Evolutionary conservation across 2,888 invertebrate species (phyloP).

Genomic region (Liposcelis brunnea): DNA sequence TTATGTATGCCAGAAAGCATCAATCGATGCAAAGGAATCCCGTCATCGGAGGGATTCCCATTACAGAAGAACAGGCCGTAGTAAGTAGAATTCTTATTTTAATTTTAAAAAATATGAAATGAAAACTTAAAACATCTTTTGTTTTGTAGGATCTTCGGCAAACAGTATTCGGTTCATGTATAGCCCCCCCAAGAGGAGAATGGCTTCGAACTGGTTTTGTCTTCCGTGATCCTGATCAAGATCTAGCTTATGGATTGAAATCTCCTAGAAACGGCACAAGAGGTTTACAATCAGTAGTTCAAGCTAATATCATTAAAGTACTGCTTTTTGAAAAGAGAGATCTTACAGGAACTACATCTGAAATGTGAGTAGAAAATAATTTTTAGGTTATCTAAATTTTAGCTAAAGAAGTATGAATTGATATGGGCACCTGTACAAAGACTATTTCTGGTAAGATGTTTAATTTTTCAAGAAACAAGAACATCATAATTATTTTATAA

Average conservation of each 20-base stretch:
- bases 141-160: constrained; percentile 38
- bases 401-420: not conserved
- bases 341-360: constrained; percentile 19
- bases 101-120: not conserved
- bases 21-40: constrained; percentile 34
- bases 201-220: constrained; percentile 52
- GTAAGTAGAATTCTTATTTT: constrained; percentile 28
- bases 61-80: constrained; percentile 42
- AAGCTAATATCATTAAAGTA: constrained; percentile 51
- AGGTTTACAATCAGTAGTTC: constrained; percentile 43
- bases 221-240: constrained; percentile 39
- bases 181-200: constrained; percentile 50
- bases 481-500: no score
- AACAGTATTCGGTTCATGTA: constrained; percentile 45
- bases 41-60: constrained; percentile 42
- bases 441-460: no score
- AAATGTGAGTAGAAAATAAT: constrained; percentile 30
- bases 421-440: not conserved
- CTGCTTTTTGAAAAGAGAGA: constrained; percentile 39
- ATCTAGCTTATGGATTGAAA: constrained; percentile 43
- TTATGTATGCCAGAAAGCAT: constrained; percentile 39
- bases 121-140: not conserved
- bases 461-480: no score
- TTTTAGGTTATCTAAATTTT: not conserved
- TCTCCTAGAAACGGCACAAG: constrained; percentile 47